Base-by-base conservation (phyloP, 2,797 vertebrate genomes). In the Ptychadena robeensis region DNA sequence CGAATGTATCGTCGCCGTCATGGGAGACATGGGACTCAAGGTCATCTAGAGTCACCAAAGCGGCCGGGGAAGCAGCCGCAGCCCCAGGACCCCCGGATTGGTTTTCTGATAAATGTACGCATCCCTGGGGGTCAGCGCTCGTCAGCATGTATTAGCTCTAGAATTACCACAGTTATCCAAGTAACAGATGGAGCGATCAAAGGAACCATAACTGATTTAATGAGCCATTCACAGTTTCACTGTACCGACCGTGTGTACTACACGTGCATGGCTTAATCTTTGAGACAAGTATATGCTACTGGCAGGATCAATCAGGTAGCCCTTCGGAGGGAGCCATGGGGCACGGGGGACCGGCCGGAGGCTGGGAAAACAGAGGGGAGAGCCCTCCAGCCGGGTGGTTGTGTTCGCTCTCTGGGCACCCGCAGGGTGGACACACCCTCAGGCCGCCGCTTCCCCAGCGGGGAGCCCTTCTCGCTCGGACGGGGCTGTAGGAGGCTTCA, bases 31-130 rank as follows among this genome's bases (percentile, higher is more conserved):
- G 77, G 34, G 31, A 77, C 82, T 59, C 37, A 40, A 85, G 72
- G 80, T 87, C 85, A 86, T 87, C 80, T 64, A 81, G 68, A 85
- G 70, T 82, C 80, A 82, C 64, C 85, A 87, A 79, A 80, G 76
- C 7, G 32, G 73, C 73, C 59, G 38, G 80, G 38, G 32, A 9
- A 9, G 32, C n/a, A n/a, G n/a, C n/a, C n/a, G n/a, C n/a, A n/a
- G 44, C 37, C 38, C 30, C 40, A 73, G 22, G 37, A 10, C 40
- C 63, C 27, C 27, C 64, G 4, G 70, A 32, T 73, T 44, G 38
- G 64, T 73, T 79, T 81, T 78, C 65, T 84, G 67, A 86, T 85
- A 87, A 86, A 86, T 80, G 68, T 64, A 86, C 18, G 30, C 22
- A 18, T 85, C 67, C 67, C 85, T 69, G 74, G 61, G 82, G 85